Conservation (phyloP, 2,888 invertebrate genomes). For the Trichopria drosophilae region DNA sequence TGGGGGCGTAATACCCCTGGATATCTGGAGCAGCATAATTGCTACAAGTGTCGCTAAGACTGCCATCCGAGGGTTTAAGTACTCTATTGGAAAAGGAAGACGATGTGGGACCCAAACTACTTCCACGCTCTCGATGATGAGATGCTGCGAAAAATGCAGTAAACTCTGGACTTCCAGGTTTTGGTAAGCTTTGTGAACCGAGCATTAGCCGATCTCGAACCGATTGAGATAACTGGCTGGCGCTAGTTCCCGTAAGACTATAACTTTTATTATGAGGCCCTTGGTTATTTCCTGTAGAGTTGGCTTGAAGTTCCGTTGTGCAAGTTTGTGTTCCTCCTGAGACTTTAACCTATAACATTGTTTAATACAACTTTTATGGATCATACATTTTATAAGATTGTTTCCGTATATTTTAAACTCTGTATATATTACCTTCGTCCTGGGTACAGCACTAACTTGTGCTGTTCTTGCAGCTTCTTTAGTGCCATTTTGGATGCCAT, state of each 20-base stretch:
- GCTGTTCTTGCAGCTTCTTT: conserved; percentile 67
- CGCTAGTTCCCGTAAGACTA: conserved; percentile 81
- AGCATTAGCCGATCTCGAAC: conserved; percentile 80
- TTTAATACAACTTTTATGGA: conserved; percentile 1
- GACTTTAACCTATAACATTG: conserved; percentile 72
- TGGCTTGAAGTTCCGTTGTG: conserved; percentile 72
- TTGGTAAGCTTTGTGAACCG: conserved; percentile 85
- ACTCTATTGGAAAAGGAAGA: conserved; percentile 54
- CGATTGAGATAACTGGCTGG: conserved; percentile 83
- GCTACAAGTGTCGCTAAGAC: conserved; percentile 83
- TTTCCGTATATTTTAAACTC: neutral
- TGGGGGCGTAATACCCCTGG: conserved; percentile 56
- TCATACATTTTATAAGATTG: neutral
- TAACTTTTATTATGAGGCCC: conserved; percentile 82
- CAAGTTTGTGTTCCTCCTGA: conserved; percentile 90
- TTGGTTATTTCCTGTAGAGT: conserved; percentile 48
- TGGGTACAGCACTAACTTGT: conserved; percentile 82
- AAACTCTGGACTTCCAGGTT: conserved; percentile 74
- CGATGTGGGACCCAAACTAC: conserved; percentile 46
- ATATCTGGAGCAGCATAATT: conserved; percentile 69
- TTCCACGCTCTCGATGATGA: conserved; percentile 52
- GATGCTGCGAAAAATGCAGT: conserved; percentile 64
- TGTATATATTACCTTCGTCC: conserved; percentile 67
- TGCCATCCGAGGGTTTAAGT: conserved; percentile 68
- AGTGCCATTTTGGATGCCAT: conserved; percentile 57